These are phyloP conservation scores for Cygnus olor DNA, from an alignment of 2,797 vertebrate species.

Conservation along the genomic window DNA sequence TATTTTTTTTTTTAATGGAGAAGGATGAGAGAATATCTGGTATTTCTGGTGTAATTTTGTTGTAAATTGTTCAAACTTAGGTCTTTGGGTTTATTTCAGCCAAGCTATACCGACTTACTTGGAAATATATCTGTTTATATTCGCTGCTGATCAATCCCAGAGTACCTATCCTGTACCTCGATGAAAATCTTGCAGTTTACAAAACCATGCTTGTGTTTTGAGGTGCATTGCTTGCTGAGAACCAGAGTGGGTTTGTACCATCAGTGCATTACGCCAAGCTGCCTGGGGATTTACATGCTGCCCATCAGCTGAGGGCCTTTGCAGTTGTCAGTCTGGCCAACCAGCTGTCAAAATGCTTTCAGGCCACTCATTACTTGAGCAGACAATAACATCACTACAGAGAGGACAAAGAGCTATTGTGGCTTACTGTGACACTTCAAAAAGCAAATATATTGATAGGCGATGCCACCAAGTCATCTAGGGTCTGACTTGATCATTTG, in stretches of 20 bases:
- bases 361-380: neutral
- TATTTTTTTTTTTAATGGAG: neutral
- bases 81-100: neutral
- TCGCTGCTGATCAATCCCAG: neutral
- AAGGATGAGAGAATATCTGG: neutral
- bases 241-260: neutral
- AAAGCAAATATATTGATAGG: rapidly evolving
- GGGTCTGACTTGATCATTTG: neutral
- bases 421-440: neutral
- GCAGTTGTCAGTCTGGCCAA: neutral
- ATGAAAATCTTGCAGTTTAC: neutral
- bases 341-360: neutral
- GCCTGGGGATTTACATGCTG: rapidly evolving
- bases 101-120: neutral
- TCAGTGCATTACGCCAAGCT: rapidly evolving
- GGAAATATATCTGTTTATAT: neutral
- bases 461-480: neutral
- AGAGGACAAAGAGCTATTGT: neutral
- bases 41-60: neutral
- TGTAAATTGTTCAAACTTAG: neutral
- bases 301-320: neutral
- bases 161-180: neutral
- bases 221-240: neutral
- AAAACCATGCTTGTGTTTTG: rapidly evolving
- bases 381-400: neutral